Base-by-base conservation (phyloP, 2,113 vertebrate genomes). In the Chionodraco myersi region DNA sequence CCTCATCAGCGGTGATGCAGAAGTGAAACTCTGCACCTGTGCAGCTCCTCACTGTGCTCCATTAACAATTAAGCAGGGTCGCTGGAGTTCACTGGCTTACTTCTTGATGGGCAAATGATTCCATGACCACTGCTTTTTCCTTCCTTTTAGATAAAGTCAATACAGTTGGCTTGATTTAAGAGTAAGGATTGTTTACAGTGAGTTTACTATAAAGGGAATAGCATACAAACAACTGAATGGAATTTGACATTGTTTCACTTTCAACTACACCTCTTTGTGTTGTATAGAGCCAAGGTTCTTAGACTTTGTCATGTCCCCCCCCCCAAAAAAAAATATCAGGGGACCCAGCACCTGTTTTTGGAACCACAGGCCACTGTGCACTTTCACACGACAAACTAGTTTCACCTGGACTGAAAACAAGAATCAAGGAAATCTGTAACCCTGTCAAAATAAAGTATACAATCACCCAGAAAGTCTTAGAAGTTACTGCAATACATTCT, bases 1-100 rank as follows among this genome's bases (percentile, higher is more conserved):
- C 75, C 12, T 45, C 49, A 18, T 0, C 47, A 7, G 13, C n/a
- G n/a, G 16, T 73, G 70, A 15, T 62, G 61, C 81, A 34, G 48
- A 72, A 77, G 69, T 77, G 85, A 86, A 90, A 89, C 83, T 72
- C 64, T 75, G 84, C 88, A 86, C 86, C 82, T 86, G 79, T 13
- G 41, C 47, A 67, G 66, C 54, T 57, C 76, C 36, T 72, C 80
- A 69, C 60, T 75, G 61, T 70, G 80, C 14, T 6, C 8, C 65
- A 85, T 88, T 67, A 77, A 84, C 59, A 60, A 85, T 75, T 86
- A 34, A 89, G 59, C 59, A 68, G 47, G 74, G 60, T 51, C 21
- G 1, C 51, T 75, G 74, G 23, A 6, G 72, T 26, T 34, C 71
- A 80, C 75, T 67, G 54, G 77, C 65, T 83, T 7, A 80, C 67